A percentile compares a stretch with the other conserved stretches of the same genome.
These are phyloP conservation scores for Philonicus albiceps DNA, from an alignment of 2,888 invertebrate genomes.

Conservation along the genomic window DNA sequence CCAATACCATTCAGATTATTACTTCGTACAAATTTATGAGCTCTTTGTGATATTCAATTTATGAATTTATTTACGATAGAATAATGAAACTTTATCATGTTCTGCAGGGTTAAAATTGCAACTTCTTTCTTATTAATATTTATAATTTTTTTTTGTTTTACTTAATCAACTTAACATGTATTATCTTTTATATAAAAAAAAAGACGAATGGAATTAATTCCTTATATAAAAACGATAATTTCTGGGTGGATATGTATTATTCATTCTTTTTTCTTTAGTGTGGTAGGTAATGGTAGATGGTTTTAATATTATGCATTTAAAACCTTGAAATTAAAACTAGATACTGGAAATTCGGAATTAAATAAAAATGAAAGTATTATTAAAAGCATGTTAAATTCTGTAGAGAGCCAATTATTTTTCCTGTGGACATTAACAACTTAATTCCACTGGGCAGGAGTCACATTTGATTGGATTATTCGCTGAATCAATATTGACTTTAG, in stretches of 20 bases:
- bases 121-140: background rate
- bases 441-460: background rate
- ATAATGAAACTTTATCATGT: too few relatives aligned
- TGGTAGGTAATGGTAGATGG: too few relatives aligned
- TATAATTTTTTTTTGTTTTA: too few relatives aligned
- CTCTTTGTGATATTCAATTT: background rate
- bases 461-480: background rate
- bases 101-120: background rate
- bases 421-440: background rate
- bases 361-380: background rate
- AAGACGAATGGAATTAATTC: too few relatives aligned
- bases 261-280: too few relatives aligned
- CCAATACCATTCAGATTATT: background rate
- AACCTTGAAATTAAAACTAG: background rate
- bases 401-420: background rate
- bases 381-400: background rate
- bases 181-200: too few relatives aligned
- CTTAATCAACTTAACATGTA: too few relatives aligned
- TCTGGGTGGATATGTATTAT: too few relatives aligned
- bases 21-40: background rate
- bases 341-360: background rate
- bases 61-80: background rate
- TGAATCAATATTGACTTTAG: background rate
- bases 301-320: too few relatives aligned
- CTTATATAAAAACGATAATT: too few relatives aligned